phyloP scores from a whole-genome alignment of 2,113 vertebrate species.

The Poeciliopsis retropinna region DNA sequence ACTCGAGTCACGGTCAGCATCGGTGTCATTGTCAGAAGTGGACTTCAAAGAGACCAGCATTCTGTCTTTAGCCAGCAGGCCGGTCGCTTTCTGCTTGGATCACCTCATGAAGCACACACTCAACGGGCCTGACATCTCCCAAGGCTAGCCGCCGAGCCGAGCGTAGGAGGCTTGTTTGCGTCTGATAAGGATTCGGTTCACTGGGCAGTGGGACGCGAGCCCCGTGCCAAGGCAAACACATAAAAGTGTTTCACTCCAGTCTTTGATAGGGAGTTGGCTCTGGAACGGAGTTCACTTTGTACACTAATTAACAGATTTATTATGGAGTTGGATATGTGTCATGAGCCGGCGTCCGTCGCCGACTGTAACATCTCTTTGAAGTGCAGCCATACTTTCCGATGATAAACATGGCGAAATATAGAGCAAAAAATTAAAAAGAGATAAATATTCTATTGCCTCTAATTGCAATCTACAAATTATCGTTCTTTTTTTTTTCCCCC shows the following conservation, averaged over 20 bases:
- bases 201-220: constrained; percentile 52
- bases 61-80: constrained; percentile 41
- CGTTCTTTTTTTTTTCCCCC: constrained; percentile 27
- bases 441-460: constrained; percentile 54
- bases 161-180: constrained; percentile 71
- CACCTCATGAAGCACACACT: constrained; percentile 61
- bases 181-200: constrained; percentile 71
- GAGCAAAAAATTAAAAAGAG: constrained; percentile 49
- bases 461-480: constrained; percentile 46
- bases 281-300: constrained; percentile 52
- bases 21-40: constrained; percentile 41
- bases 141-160: constrained; percentile 55
- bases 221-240: constrained; percentile 68
- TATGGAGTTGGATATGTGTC: constrained; percentile 42
- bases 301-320: constrained; percentile 66
- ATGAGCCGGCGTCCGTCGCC: constrained; percentile 28
- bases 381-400: constrained; percentile 40
- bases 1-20: constrained; percentile 46
- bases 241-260: constrained; percentile 63
- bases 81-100: constrained; percentile 57
- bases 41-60: constrained; percentile 53
- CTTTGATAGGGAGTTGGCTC: constrained; percentile 62
- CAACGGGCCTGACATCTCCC: constrained; percentile 58
- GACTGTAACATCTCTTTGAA: constrained; percentile 51
- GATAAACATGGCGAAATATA: constrained; percentile 39